These are phyloP conservation scores for Daubentonia madagascariensis DNA, from an alignment of 2,113 vertebrate species.

Conservation along the genomic window DNA sequence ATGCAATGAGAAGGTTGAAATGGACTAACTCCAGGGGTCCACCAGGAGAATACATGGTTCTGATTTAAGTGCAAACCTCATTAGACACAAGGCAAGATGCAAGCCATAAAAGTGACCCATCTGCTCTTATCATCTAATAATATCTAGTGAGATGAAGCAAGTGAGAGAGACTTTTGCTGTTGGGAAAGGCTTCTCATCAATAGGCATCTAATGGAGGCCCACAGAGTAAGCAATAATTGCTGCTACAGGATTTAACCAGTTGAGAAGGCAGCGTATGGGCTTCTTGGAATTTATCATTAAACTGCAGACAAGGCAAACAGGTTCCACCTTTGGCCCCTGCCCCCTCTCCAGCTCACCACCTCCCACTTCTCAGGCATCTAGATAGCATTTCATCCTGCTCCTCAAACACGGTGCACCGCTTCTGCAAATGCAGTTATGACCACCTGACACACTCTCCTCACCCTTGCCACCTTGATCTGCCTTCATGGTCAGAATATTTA, in stretches of 20 bases:
- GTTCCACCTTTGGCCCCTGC: neutral
- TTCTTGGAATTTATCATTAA: slow-evolving; percentile 33
- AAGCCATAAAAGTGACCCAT: neutral
- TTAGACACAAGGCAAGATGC: neutral
- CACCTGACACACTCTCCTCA: neutral
- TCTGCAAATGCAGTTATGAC: neutral
- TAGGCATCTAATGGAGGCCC: neutral
- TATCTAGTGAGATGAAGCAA: neutral
- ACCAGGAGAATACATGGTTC: neutral
- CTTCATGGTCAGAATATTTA: neutral
- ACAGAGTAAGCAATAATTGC: neutral
- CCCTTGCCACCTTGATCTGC: neutral
- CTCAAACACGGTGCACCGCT: accelerated
- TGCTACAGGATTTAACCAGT: neutral
- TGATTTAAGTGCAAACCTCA: neutral
- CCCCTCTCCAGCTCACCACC: neutral
- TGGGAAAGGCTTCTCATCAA: neutral
- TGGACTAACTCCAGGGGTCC: neutral
- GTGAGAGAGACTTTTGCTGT: accelerated
- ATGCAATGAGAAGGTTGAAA: neutral
- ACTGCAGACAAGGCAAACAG: neutral
- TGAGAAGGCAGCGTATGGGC: neutral
- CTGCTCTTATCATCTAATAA: neutral
- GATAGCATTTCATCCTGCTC: neutral
- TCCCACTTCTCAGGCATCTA: neutral